Evolutionary conservation across 2,113 vertebrate species (phyloP).

Genomic region (Camelus bactrianus): DNA sequence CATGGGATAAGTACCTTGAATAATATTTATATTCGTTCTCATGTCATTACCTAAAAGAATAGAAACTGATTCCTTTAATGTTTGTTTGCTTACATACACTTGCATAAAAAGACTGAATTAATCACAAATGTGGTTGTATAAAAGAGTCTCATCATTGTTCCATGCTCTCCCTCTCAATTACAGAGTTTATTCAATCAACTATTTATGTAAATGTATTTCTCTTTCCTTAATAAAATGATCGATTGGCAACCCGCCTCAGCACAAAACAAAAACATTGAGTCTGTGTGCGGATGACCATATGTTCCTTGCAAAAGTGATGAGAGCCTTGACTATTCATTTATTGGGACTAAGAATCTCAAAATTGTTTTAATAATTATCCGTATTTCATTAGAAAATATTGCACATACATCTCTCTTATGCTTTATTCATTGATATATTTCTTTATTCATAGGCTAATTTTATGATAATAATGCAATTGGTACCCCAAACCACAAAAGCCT

Average conservation of each 20-base stretch:
- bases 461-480: neutral
- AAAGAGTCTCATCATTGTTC: neutral
- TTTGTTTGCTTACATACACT: slow-evolving; percentile 17
- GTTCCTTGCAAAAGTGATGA: neutral
- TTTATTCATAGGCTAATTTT: neutral
- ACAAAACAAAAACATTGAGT: neutral
- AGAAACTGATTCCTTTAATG: neutral
- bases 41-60: neutral
- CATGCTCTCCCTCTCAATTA: neutral
- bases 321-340: neutral
- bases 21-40: neutral
- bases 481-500: neutral
- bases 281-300: too few relatives aligned
- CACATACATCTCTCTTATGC: fast-evolving
- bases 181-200: slow-evolving; percentile 4
- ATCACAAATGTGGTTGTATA: neutral
- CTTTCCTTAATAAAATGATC: slow-evolving; percentile 1
- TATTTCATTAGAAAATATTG: neutral
- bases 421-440: neutral
- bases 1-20: neutral
- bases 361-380: neutral
- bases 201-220: neutral
- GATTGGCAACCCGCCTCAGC: neutral
- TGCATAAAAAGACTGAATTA: neutral
- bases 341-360: neutral